Evolutionary conservation across 1,140 invertebrate species (phyloP).

Genomic region (Dendroctonus valens): DNA sequence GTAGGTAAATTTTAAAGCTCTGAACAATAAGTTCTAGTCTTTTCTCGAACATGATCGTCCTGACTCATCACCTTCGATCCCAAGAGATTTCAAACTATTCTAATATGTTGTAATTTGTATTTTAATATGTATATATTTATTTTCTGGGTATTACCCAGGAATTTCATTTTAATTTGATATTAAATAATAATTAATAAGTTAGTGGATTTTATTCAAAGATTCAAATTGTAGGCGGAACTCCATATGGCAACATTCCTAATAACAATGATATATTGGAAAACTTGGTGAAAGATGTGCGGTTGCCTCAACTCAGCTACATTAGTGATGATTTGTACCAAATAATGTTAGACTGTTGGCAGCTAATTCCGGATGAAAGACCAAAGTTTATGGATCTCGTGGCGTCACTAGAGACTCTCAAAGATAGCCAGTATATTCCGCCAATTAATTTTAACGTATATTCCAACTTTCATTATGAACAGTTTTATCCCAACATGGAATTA

Average conservation of each 20-base stretch:
- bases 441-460: conserved; percentile 42
- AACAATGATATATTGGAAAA: conserved; percentile 69
- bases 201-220: too few relatives aligned
- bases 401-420: conserved; percentile 41
- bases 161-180: too few relatives aligned
- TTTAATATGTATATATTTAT: too few relatives aligned
- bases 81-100: neutral
- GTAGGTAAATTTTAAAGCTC: too few relatives aligned
- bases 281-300: conserved; percentile 65
- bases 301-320: conserved; percentile 69
- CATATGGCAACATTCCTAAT: conserved; percentile 66
- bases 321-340: conserved; percentile 78
- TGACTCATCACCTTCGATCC: too few relatives aligned
- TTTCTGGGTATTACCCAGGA: too few relatives aligned
- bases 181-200: too few relatives aligned
- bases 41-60: too few relatives aligned
- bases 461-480: conserved; percentile 48
- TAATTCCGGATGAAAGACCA: conserved; percentile 77
- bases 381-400: conserved; percentile 60
- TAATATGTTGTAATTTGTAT: conserved; percentile 11
- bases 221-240: conserved; percentile 63
- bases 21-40: too few relatives aligned
- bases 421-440: conserved; percentile 31
- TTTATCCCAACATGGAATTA: conserved; percentile 45
- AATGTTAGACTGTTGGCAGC: conserved; percentile 80